Conservation (phyloP, 2,888 invertebrate genomes). For the Hylaea fasciaria region DNA sequence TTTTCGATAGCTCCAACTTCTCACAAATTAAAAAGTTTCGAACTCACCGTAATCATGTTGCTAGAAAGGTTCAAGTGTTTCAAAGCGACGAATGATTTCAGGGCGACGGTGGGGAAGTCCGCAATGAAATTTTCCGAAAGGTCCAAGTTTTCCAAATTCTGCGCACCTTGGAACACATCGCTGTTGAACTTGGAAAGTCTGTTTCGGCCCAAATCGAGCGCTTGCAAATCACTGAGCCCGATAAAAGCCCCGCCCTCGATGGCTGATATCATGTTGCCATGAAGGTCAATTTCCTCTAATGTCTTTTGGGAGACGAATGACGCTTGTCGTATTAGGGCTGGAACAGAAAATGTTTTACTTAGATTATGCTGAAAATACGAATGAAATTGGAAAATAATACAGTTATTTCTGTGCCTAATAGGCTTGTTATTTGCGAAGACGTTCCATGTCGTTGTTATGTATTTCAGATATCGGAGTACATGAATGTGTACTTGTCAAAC, state of each 20-base stretch:
- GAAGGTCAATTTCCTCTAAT: conserved; percentile 91
- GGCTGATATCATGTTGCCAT: conserved; percentile 89
- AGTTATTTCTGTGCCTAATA: not conserved
- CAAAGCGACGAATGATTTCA: conserved; percentile 88
- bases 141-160: conserved; percentile 91
- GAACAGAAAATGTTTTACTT: conserved; percentile 51
- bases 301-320: conserved; percentile 89
- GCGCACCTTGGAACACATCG: conserved; percentile 92
- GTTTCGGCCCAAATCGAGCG: conserved; percentile 91
- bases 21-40: conserved; percentile 44
- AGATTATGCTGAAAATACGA: not conserved
- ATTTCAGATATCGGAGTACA: no score
- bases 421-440: not conserved
- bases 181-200: conserved; percentile 92
- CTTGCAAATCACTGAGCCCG: conserved; percentile 87
- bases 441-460: no score
- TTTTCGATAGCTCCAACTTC: conserved; percentile 40
- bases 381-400: conserved; percentile 7
- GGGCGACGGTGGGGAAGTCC: conserved; percentile 91
- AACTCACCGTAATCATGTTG: conserved; percentile 92
- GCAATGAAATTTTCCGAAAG: conserved; percentile 94
- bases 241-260: conserved; percentile 91
- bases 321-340: conserved; percentile 88
- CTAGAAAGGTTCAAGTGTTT: conserved; percentile 92
- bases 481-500: no score